A percentile compares a stretch with the other conserved stretches of the same genome.
Conservation (phyloP, 2,797 vertebrate genomes). For the Gastrophryne carolinensis region DNA sequence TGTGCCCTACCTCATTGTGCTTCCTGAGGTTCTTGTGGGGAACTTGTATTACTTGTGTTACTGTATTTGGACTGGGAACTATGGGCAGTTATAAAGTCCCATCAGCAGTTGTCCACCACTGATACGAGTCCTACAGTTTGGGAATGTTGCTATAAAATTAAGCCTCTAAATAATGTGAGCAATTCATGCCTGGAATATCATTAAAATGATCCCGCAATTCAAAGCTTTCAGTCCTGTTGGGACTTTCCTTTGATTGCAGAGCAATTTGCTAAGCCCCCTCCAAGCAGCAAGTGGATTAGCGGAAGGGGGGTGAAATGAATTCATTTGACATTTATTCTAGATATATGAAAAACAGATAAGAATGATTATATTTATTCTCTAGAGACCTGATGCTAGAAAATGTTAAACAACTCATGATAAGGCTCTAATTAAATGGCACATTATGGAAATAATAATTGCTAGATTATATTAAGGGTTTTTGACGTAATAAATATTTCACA, state of each 20-base stretch:
- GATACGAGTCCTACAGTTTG: too few relatives aligned
- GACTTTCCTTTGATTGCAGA: constrained; percentile 29
- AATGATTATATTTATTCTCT: constrained; percentile 47
- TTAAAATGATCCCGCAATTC: constrained; percentile 29
- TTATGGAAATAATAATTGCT: constrained; percentile 50
- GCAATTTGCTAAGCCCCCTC: constrained; percentile 33
- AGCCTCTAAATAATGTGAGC: neutral
- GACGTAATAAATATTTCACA: constrained; percentile 16
- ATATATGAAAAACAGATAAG: constrained; percentile 47
- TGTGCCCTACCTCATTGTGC: too few relatives aligned
- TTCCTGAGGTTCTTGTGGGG: too few relatives aligned
- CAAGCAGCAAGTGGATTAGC: constrained; percentile 20
- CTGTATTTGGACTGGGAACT: too few relatives aligned
- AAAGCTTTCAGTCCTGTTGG: constrained; percentile 1
- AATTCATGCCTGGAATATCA: neutral
- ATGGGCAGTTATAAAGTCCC: too few relatives aligned
- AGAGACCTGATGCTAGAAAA: constrained; percentile 25
- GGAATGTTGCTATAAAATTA: too few relatives aligned
- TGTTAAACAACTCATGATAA: constrained; percentile 46
- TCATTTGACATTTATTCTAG: constrained; percentile 46
- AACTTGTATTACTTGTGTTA: too few relatives aligned
- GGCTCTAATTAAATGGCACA: constrained; percentile 43
- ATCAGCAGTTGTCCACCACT: too few relatives aligned
- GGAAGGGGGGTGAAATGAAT: neutral
- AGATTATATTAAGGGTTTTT: constrained; percentile 26